phyloP scores from a whole-genome alignment of 2,113 vertebrate species.

The Chinchilla lanigera region DNA sequence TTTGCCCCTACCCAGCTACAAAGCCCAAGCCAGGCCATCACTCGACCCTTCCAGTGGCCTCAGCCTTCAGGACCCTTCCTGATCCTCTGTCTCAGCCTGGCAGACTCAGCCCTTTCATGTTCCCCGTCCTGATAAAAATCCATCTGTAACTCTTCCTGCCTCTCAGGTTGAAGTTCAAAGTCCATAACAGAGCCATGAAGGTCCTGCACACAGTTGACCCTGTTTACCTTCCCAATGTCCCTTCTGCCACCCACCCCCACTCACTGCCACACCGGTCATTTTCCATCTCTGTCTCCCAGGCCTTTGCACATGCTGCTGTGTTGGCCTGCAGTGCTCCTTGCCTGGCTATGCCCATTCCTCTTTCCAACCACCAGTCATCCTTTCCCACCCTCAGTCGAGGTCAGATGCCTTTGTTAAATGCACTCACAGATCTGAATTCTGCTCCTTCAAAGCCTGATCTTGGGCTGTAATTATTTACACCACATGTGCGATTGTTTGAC shows the following conservation, averaged over 20 bases:
- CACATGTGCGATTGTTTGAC: neutral
- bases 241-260: neutral
- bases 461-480: neutral
- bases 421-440: slow-evolving; percentile 8
- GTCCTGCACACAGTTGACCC: neutral
- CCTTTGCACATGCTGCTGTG: neutral
- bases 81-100: neutral
- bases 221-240: neutral
- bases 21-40: neutral
- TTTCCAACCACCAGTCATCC: neutral
- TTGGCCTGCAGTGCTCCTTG: neutral
- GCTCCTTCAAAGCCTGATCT: slow-evolving; percentile 25
- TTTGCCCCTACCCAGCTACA: neutral
- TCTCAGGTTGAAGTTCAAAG: slow-evolving; percentile 41
- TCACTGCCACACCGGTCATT: neutral
- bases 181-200: neutral
- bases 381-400: neutral
- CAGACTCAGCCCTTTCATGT: neutral
- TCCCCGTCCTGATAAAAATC: neutral
- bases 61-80: neutral
- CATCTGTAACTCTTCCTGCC: neutral
- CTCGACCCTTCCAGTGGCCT: neutral
- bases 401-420: neutral
- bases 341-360: neutral
- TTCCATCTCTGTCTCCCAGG: neutral